phyloP scores from a whole-genome alignment of 2,113 vertebrate species.

The Craseonycteris thonglongyai region DNA sequence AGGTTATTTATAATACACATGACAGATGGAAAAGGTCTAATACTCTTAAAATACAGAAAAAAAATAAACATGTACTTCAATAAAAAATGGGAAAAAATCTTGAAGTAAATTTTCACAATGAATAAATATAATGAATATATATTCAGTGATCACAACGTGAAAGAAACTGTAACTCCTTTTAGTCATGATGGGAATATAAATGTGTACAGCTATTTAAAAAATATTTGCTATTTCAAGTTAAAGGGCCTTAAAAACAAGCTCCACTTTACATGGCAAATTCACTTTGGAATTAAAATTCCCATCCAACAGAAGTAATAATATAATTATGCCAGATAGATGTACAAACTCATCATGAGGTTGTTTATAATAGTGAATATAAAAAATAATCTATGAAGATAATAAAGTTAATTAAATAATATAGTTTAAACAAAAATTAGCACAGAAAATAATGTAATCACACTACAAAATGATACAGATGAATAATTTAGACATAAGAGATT shows the following conservation, averaged over 20 bases:
- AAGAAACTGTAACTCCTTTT: background rate
- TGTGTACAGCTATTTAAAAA: background rate
- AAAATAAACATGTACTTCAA: background rate
- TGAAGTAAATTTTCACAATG: background rate
- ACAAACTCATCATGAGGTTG: background rate
- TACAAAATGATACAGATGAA: background rate
- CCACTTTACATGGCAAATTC: background rate
- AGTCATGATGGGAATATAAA: background rate
- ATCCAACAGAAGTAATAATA: background rate
- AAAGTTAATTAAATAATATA: background rate
- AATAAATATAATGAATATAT: background rate
- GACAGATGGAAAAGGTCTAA: background rate
- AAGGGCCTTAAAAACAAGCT: background rate
- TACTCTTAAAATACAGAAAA: background rate
- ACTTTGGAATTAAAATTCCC: background rate
- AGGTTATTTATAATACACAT: background rate
- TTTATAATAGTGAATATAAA: background rate
- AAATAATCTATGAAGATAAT: background rate
- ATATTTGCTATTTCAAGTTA: background rate
- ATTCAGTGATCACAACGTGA: background rate
- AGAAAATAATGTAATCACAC: background rate
- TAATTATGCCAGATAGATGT: background rate
- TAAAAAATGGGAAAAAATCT: background rate
- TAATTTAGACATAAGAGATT: background rate
- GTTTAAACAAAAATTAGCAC: background rate